These are phyloP conservation scores for Neodiprion pinetum DNA, from an alignment of 1,140 invertebrate species.

Conservation along the genomic window DNA sequence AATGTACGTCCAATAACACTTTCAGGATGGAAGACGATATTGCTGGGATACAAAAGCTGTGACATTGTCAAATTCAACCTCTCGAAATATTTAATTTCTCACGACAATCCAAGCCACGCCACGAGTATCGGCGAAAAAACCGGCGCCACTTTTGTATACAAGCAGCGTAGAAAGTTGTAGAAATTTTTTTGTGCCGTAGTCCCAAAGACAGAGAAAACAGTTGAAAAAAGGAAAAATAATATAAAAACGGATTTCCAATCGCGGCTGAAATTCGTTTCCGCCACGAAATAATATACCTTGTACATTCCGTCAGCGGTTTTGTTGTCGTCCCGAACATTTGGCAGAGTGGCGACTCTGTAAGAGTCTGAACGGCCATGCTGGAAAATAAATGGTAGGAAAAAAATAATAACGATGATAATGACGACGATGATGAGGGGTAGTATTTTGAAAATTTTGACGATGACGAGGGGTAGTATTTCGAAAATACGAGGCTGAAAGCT, in stretches of 20 bases:
- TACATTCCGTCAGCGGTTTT: constrained; percentile 90
- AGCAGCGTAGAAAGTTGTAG: not conserved
- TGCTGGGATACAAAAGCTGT: no score
- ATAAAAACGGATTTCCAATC: constrained; percentile 31
- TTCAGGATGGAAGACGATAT: no score
- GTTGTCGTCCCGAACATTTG: constrained; percentile 90
- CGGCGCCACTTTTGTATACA: no score
- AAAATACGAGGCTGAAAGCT: no score
- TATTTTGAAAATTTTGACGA: constrained; percentile 17
- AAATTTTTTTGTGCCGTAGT: no score
- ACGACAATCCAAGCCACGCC: no score
- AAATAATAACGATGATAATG: constrained; percentile 36
- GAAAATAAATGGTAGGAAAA: constrained; percentile 55
- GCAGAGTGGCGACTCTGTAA: constrained; percentile 90
- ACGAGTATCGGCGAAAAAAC: no score
- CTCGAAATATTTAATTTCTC: no score
- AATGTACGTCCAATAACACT: no score
- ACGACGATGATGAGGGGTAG: constrained; percentile 24
- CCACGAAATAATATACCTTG: constrained; percentile 72
- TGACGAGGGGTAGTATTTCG: no score
- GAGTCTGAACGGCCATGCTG: constrained; percentile 93
- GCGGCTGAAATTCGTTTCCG: constrained; percentile 18
- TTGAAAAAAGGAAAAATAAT: constrained; percentile 16
- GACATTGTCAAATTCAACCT: no score
- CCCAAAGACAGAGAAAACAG: no score